A percentile compares a stretch with the other conserved stretches of the same genome.
These are phyloP conservation scores for Leuciscus idus DNA, from an alignment of 2,113 vertebrate genomes.

Conservation along the genomic window DNA sequence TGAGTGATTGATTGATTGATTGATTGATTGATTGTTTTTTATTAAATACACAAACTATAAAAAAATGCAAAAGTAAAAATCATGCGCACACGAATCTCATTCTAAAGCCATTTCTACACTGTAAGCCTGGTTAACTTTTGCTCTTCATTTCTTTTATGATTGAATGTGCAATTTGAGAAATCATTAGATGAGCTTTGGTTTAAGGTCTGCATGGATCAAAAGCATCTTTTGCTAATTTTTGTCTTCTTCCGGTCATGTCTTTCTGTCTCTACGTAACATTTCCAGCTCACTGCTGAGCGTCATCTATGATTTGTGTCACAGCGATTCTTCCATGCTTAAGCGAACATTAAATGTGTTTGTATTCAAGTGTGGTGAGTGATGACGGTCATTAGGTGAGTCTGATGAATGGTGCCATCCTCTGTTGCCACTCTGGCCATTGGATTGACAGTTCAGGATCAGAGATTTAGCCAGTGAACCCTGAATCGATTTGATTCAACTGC, in stretches of 20 bases:
- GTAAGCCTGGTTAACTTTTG: slow-evolving; percentile 42
- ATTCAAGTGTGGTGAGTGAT: slow-evolving; percentile 2
- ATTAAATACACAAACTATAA: neutral
- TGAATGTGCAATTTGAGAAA: slow-evolving; percentile 58
- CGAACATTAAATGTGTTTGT: slow-evolving; percentile 50
- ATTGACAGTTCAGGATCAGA: slow-evolving; percentile 54
- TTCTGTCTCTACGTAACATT: slow-evolving; percentile 3
- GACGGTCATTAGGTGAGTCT: neutral
- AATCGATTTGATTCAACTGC: neutral
- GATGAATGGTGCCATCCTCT: slow-evolving; percentile 20
- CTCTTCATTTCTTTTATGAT: slow-evolving; percentile 47
- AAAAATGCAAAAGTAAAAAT: too few relatives aligned
- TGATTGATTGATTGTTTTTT: neutral
- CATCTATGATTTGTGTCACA: slow-evolving; percentile 51
- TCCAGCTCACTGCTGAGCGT: slow-evolving; percentile 28
- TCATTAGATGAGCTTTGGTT: neutral
- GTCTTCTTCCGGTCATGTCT: slow-evolving; percentile 40
- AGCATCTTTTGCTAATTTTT: neutral
- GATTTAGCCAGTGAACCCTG: slow-evolving; percentile 59
- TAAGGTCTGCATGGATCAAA: slow-evolving; percentile 51
- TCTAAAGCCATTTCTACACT: neutral
- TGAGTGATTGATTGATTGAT: too few relatives aligned
- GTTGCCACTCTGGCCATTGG: neutral
- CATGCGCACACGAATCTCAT: neutral
- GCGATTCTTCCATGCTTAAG: slow-evolving; percentile 38